These are phyloP conservation scores for Calcarius ornatus DNA, from an alignment of 2,113 vertebrate species.

Conservation along the genomic window DNA sequence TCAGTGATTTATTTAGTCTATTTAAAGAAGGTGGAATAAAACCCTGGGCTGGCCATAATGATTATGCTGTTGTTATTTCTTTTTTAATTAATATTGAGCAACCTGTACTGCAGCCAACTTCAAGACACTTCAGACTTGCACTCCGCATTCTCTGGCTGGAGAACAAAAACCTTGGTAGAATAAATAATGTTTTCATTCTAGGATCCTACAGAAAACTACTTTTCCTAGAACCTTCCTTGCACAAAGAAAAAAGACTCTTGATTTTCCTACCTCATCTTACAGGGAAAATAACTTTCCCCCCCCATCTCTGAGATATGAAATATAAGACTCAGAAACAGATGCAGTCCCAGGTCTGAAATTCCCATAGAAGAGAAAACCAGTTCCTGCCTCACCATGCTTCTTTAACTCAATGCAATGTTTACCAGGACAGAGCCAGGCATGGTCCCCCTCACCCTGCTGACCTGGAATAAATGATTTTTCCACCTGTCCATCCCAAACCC, in stretches of 20 bases:
- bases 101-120: background rate
- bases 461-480: background rate
- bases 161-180: background rate
- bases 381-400: background rate
- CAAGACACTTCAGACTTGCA: background rate
- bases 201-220: background rate
- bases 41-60: background rate
- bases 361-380: background rate
- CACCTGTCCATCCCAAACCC: background rate
- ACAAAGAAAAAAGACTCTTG: background rate
- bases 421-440: background rate
- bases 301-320: background rate
- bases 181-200: background rate
- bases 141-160: background rate
- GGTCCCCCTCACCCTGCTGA: background rate
- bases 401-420: background rate
- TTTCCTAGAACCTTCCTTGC: background rate
- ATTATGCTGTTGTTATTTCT: background rate
- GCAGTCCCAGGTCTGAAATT: background rate
- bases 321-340: background rate
- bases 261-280: background rate
- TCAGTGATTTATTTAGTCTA: background rate
- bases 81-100: conserved; percentile 3
- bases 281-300: background rate
- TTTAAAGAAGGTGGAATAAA: conserved; percentile 1